These are phyloP conservation scores for Catamblyrhynchus diadema DNA, from an alignment of 2,797 vertebrate species.

Conservation along the genomic window DNA sequence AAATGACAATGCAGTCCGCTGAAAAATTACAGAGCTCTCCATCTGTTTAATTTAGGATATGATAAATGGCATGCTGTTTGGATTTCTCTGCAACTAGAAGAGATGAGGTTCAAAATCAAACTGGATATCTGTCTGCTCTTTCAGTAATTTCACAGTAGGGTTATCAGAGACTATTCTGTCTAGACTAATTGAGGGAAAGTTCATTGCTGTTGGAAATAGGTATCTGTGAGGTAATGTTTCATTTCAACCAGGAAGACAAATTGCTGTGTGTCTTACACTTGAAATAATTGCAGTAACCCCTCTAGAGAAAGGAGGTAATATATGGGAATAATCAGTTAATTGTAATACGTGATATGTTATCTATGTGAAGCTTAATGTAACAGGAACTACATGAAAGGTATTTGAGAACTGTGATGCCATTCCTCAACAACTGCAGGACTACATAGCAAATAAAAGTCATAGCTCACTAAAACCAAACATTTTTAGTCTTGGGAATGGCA, in stretches of 20 bases:
- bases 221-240: neutral
- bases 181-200: constrained; percentile 16
- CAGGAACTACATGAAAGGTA: neutral
- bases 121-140: neutral
- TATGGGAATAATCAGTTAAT: neutral
- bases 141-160: constrained; percentile 6
- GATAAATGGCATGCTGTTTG: constrained; percentile 34
- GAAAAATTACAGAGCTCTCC: constrained; percentile 45
- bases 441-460: neutral
- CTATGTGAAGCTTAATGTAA: neutral
- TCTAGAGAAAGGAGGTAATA: neutral
- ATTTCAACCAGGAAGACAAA: constrained; percentile 2
- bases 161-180: constrained; percentile 2
- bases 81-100: neutral
- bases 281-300: neutral
- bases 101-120: constrained; percentile 4
- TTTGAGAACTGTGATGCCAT: neutral
- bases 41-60: constrained; percentile 37
- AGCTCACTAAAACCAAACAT: neutral
- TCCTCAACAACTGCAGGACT: neutral
- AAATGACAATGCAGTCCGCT: neutral
- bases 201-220: neutral
- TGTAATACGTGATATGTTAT: neutral
- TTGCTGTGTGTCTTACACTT: neutral
- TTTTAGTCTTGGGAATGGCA: neutral